Evolutionary conservation across 2,888 invertebrate genomes (phyloP).

Genomic region (Tetrapedia diversipes): DNA sequence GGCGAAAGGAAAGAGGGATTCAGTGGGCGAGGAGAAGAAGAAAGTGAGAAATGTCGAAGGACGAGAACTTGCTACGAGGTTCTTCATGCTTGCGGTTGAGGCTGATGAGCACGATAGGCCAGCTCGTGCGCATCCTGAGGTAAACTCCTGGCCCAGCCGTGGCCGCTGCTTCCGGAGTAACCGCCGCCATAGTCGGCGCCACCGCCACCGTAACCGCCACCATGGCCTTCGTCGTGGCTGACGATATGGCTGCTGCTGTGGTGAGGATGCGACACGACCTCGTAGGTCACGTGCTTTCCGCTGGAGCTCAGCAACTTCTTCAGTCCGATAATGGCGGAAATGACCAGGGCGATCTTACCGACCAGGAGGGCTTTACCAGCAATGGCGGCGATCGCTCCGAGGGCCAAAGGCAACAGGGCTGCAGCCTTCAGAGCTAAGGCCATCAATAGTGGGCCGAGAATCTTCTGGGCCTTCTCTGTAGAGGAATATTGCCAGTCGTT

Average conservation of each 20-base stretch:
- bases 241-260: slow-evolving; percentile 88
- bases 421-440: slow-evolving; percentile 91
- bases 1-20: slow-evolving; percentile 4
- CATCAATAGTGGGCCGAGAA: slow-evolving; percentile 90
- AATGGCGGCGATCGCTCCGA: slow-evolving; percentile 92
- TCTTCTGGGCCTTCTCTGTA: slow-evolving; percentile 88
- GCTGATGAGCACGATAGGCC: slow-evolving; percentile 91
- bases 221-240: slow-evolving; percentile 87
- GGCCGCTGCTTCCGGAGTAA: slow-evolving; percentile 85
- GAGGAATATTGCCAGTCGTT: slow-evolving; percentile 8
- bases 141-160: slow-evolving; percentile 89
- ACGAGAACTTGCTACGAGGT: slow-evolving; percentile 61
- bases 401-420: slow-evolving; percentile 90
- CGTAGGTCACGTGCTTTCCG: slow-evolving; percentile 94
- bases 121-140: slow-evolving; percentile 87
- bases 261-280: slow-evolving; percentile 93
- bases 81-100: slow-evolving; percentile 82
- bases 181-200: slow-evolving; percentile 81
- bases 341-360: slow-evolving; percentile 92
- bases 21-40: slow-evolving; percentile 26
- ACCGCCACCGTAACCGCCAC: slow-evolving; percentile 85
- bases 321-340: slow-evolving; percentile 92
- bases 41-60: slow-evolving; percentile 39
- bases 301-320: slow-evolving; percentile 90
- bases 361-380: slow-evolving; percentile 93